Percentiles rank a stretch among this genome's conserved stretches.
Conservation (phyloP, 92 coral and sea anemone species). For the Chrysogorgia sp. region DNA sequence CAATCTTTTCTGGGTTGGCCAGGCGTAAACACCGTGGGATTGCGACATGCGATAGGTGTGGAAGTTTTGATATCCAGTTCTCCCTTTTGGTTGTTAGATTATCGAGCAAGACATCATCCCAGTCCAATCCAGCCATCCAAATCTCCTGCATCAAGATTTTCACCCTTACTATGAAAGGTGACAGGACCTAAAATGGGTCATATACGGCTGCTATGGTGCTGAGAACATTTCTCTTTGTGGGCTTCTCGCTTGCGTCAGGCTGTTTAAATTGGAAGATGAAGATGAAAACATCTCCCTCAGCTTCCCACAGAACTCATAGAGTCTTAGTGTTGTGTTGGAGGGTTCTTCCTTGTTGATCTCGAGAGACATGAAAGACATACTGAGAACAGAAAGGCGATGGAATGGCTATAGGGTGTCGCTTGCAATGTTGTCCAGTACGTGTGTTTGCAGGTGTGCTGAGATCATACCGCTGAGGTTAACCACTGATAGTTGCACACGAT, state of each 20-base stretch:
- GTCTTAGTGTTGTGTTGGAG: constrained; percentile 1
- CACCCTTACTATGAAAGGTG: neutral
- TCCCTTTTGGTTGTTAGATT: neutral
- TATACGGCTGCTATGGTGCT: neutral
- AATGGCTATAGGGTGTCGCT: neutral
- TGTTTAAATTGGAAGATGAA: constrained; percentile 21
- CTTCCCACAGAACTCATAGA: constrained; percentile 33
- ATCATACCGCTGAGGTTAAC: too few species aligned
- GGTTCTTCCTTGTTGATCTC: constrained; percentile 20
- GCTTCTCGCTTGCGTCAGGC: constrained; percentile 12
- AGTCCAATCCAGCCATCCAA: constrained; percentile 27
- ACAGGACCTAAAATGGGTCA: neutral
- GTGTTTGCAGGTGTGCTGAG: too few species aligned
- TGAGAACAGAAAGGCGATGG: constrained; percentile 46
- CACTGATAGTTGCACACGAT: too few species aligned
- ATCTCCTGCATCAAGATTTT: constrained; percentile 21
- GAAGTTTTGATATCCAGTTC: neutral
- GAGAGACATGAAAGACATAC: constrained; percentile 35
- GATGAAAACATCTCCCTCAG: constrained; percentile 7
- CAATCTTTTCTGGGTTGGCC: neutral
- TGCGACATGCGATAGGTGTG: neutral
- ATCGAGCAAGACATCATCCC: constrained; percentile 20
- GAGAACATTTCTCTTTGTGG: constrained; percentile 11
- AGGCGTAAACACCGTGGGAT: neutral
- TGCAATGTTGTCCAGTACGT: too few species aligned